Evolutionary conservation across 1,140 invertebrate genomes (phyloP), one percentile per base, ranked within the genome.

Genomic region (Oreohelix idahoensis): DNA sequence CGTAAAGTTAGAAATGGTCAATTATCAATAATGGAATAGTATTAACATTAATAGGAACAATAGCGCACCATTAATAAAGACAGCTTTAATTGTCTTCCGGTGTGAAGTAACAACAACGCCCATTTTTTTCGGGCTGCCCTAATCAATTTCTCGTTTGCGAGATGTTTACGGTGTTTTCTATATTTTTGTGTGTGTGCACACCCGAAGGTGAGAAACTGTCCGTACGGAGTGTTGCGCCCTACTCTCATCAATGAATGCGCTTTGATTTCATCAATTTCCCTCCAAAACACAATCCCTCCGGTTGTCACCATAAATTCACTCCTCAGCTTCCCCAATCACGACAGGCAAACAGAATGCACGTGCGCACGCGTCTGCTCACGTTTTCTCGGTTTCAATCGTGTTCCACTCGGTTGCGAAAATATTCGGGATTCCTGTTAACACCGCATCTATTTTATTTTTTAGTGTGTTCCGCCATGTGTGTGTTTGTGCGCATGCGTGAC

Each of bases 351-450:
- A 32, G n/a, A 17, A 66, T 32, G 63, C 63, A 66, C 63, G 63
- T 66, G 63, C 29, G 29, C 63, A 17, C 63, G 8, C 29, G n/a
- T 11, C 29, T 13, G n/a, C 2, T 66, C 63, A 66, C 63, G 63
- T 66, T 17, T 32, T 11, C 10, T 66, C 29, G 51, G 51, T 32
- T 96, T 95, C 96, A 95, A 96, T 96, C 87, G 96, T 20, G 15
- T 58, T 58, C 20, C 53, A 58, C 53, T 58, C 53, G 53, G 53
- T n/a, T 58, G 53, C 53, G 4, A 49, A 58, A 58, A 58, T 58
- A 4, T 58, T 15, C 53, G 20, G 17, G 53, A 58, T 58, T 58
- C 26, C 53, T 23, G 53, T 58, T 58, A 10, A 58, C 20, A 58
- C 53, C 20, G 53, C 15, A 15, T 2, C 53, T n/a, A 23, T 58